These are phyloP conservation scores for Telmatherina bonti DNA, from an alignment of 2,797 vertebrate genomes.

Conservation along the genomic window DNA sequence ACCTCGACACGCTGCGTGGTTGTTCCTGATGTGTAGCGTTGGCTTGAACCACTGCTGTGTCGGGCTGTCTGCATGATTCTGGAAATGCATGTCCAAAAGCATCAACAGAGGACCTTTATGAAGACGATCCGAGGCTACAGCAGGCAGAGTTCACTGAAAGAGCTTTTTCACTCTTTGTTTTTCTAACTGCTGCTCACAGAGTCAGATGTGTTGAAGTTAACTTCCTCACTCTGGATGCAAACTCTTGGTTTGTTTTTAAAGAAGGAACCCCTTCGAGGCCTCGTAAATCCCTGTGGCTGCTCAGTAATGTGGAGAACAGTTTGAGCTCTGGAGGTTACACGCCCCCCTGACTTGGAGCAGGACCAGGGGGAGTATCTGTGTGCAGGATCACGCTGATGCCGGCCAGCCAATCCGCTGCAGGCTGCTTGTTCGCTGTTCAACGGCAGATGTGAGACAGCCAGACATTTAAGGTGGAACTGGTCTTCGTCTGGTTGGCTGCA, in stretches of 20 bases:
- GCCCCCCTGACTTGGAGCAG: constrained; percentile 47
- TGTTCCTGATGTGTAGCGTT: constrained; percentile 30
- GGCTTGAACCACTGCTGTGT: constrained; percentile 4
- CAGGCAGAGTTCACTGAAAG: not conserved
- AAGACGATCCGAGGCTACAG: not conserved
- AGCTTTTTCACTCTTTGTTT: not conserved
- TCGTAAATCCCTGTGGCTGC: not conserved
- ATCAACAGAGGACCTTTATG: constrained; percentile 1
- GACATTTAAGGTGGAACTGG: constrained; percentile 77
- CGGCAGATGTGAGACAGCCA: constrained; percentile 66
- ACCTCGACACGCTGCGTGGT: constrained; percentile 8
- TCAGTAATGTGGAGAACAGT: constrained; percentile 17
- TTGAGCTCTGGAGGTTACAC: constrained; percentile 54
- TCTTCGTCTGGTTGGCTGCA: not conserved
- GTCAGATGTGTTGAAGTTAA: not conserved
- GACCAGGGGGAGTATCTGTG: constrained; percentile 57
- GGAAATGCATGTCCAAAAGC: constrained; percentile 29
- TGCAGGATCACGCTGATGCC: constrained; percentile 48
- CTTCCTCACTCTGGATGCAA: not conserved
- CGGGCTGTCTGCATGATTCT: constrained; percentile 48
- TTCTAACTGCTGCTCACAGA: not conserved
- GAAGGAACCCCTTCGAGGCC: not conserved
- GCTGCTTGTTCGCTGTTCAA: constrained; percentile 61
- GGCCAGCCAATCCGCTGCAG: constrained; percentile 65
- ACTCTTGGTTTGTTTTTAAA: not conserved